Evolutionary conservation across 2,113 vertebrate genomes (phyloP).

Genomic region (Gymnobelideus leadbeateri): DNA sequence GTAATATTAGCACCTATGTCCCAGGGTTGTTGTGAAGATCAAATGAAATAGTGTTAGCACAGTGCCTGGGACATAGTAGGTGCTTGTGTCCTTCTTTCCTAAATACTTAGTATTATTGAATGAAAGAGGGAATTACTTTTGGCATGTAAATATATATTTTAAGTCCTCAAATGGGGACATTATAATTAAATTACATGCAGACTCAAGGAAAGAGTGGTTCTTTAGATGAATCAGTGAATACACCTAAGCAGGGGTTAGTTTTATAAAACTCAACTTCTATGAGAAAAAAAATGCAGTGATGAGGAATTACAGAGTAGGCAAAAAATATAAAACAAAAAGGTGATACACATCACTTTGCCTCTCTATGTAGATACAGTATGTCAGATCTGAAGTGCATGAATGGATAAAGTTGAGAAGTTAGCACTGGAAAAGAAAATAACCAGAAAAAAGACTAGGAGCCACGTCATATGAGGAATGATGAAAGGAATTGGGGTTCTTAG

Average conservation of each 20-base stretch:
- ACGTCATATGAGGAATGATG: not conserved
- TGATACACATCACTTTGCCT: not conserved
- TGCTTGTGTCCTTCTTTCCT: slow-evolving; percentile 12
- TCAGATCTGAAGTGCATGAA: not conserved
- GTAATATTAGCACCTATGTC: not conserved
- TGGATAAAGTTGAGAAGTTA: not conserved
- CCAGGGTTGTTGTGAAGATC: not conserved
- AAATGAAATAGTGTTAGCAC: not conserved
- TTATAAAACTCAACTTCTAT: not conserved
- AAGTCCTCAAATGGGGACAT: slow-evolving; percentile 7
- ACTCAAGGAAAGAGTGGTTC: not conserved
- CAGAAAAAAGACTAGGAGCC: not conserved
- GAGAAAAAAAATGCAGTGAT: not conserved
- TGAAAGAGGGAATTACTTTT: slow-evolving; percentile 40
- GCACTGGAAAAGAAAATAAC: not conserved
- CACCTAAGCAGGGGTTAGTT: not conserved
- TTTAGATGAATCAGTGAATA: not conserved
- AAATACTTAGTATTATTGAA: slow-evolving; percentile 47
- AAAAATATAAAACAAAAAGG: not conserved
- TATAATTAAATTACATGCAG: not conserved
- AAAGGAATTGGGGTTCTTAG: not conserved
- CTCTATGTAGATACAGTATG: not conserved
- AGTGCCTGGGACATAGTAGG: not conserved
- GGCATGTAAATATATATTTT: slow-evolving; percentile 46
- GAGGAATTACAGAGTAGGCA: not conserved